Conservation (phyloP, 2,113 vertebrate genomes). For the Cisticola juncidis region DNA sequence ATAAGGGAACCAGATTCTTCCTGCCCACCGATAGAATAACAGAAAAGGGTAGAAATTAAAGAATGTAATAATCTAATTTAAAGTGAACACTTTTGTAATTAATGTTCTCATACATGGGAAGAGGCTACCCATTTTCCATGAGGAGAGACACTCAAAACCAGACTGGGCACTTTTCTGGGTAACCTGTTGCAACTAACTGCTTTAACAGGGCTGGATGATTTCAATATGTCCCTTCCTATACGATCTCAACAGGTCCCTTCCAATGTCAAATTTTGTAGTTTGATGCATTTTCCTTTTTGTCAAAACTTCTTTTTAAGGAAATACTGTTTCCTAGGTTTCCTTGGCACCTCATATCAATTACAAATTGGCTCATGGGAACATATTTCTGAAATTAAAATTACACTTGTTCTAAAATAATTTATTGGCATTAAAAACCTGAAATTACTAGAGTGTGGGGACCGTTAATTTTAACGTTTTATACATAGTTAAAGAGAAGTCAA, state of each 20-base stretch:
- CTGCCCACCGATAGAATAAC: not conserved
- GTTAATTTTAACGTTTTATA: not conserved
- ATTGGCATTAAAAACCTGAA: not conserved
- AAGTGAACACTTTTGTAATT: not conserved
- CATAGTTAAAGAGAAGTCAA: not conserved
- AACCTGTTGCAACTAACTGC: not conserved
- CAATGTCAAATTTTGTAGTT: not conserved
- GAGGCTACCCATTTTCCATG: not conserved
- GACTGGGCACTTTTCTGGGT: not conserved
- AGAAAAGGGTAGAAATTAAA: not conserved
- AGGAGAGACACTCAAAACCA: not conserved
- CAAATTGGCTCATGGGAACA: not conserved
- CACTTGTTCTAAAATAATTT: not conserved
- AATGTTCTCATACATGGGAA: not conserved
- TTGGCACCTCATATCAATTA: not conserved
- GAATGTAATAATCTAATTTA: not conserved
- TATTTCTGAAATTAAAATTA: slow-evolving; percentile 35
- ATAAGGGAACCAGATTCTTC: not conserved
- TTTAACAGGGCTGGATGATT: not conserved
- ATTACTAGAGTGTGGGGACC: not conserved
- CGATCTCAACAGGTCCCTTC: not conserved
- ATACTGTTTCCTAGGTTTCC: not conserved
- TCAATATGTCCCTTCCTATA: not conserved
- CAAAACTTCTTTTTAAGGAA: not conserved
- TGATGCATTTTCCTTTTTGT: not conserved